Base-by-base conservation (phyloP, 2,888 invertebrate species). In the Drosophila buzzatii region DNA sequence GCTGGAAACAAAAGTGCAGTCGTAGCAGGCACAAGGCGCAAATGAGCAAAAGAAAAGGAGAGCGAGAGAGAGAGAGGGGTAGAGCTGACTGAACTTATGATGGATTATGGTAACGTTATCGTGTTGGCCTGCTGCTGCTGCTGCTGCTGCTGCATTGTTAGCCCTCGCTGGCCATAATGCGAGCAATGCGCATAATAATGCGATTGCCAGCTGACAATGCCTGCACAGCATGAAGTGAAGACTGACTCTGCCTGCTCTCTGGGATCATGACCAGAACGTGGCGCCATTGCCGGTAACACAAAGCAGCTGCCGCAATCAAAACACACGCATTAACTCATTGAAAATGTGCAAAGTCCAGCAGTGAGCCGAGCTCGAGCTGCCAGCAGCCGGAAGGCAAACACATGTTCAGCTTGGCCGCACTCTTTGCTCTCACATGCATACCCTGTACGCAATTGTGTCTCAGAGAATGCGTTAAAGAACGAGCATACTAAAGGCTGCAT, bases 41-140 rank as follows among this genome's bases (percentile, higher is more conserved):
- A 83, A 77, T 89, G 78, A 83, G 81, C 68, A 68, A 73, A n/a
- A 66, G 74, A 33, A 23, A 68, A 73, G n/a, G 33, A 85, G 67
- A 14, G 2, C 1, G 23, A 14, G 20, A 7, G 20, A 16, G 27
- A 1, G 45, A n/a, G 20, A 14, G 45, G 62, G 76, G 9, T 18
- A 76, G 69, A 7, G 27, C 41, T 78, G 67, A 42, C 73, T 78
- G 67, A 84, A 89, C 90, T 90, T 90, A 90, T 85, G 85, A 91
- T 85, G 91, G 91, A 90, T 89, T 89, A 88, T 90, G 83, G 74
- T 49, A 60, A 49, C 66, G 82, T 64, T 79, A 64, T 74, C 74
- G 73, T 78, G 47, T 61, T 45, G 45, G 35, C 33, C 56, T 37
- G 35, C 20, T 62, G 57, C 14, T 33, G 49, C 18, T 51, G 52